Evolutionary conservation across 2,113 vertebrate genomes (phyloP).

Genomic region (Erpornis zantholeuca): DNA sequence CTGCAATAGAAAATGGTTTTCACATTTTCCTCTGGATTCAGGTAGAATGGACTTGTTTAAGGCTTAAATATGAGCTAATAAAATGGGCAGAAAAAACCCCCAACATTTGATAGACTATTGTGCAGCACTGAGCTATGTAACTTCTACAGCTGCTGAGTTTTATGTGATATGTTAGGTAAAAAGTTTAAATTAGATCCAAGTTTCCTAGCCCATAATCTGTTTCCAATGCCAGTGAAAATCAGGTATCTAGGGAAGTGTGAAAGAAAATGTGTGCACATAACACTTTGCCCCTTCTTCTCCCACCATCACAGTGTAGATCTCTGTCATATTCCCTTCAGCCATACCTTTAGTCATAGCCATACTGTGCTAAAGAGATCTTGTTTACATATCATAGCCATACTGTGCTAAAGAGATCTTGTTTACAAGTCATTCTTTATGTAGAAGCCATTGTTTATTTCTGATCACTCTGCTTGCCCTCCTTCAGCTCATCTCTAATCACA

Average conservation of each 20-base stretch:
- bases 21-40: neutral
- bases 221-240: neutral
- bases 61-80: neutral
- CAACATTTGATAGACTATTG: neutral
- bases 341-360: too few relatives aligned
- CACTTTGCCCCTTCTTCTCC: neutral
- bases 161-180: neutral
- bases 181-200: neutral
- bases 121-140: neutral
- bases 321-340: neutral
- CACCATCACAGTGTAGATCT: neutral
- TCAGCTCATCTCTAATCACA: neutral
- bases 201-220: neutral
- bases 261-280: neutral
- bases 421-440: neutral
- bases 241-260: neutral
- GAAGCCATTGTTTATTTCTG: neutral
- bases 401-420: neutral
- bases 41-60: neutral
- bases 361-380: neutral
- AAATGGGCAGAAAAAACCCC: accelerated
- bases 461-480: neutral
- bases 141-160: neutral
- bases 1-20: neutral
- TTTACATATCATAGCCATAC: too few relatives aligned